Base-by-base conservation (phyloP, 2,797 vertebrate species). In the Tenualosa ilisha region DNA sequence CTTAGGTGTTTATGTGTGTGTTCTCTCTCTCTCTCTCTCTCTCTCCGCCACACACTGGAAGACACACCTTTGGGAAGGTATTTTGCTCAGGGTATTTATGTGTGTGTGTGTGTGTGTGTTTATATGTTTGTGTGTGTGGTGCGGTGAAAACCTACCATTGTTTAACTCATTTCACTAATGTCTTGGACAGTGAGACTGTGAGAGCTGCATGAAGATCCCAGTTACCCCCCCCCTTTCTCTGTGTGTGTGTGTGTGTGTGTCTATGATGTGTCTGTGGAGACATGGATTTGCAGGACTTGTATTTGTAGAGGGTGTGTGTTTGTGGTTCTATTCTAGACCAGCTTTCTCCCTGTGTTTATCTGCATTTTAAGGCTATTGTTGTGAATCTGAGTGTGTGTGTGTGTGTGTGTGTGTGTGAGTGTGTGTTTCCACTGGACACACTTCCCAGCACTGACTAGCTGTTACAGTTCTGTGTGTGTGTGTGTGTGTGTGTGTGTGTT, bases 361-460 rank as follows among this genome's bases (percentile, higher is more conserved):
- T 72, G 31, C 65, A 72, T 72, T 37, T 56, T 82, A 4, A 50
- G 26, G 22, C 43, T 72, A 68, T 50, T 20, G 63, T 51, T 72
- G 51, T 43, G 87, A 59, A 53, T 79, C 26, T 84, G 85, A 83
- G 51, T 65, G 2, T 79, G 51, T 87, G 84, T 75, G 61, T 82
- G 81, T 68, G 22, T 83, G 43, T 81, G 53, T 63, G 31, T 86
- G 20, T 68, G 65, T 83, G 61, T 84, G 59, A 81, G 72, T 82
- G 6, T 51, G 49, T 79, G 84, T 86, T 54, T 86, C 68, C 43
- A 40, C 59, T 61, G 20, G 50, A 4, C 50, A 51, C 50, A 51
- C 7, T 51, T 51, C 7, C 50, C 50, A 51, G 50, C 50, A 51
- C 50, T 51, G 50, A 51, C 50, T 12, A 51, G 50, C 50, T 46